phyloP scores from a whole-genome alignment of 2,888 invertebrate species.

The Papilio elwesi region DNA sequence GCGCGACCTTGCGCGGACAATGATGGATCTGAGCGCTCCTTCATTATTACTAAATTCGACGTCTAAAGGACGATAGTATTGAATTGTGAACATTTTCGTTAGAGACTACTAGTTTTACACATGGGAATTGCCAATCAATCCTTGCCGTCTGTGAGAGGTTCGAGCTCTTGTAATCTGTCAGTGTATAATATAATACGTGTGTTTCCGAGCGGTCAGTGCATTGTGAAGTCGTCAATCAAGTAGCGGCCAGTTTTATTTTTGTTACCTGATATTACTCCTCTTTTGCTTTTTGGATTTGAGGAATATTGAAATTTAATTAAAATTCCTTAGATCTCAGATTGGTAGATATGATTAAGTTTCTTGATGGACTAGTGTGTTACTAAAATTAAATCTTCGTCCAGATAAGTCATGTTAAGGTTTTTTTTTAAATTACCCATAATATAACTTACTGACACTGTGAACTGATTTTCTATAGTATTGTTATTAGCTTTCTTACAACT shows the following conservation, averaged over 20 bases:
- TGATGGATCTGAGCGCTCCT: constrained; percentile 65
- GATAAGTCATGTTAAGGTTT: not conserved
- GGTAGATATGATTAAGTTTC: constrained; percentile 38
- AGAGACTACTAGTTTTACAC: constrained; percentile 81
- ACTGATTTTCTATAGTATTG: not conserved
- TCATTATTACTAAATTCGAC: constrained; percentile 52
- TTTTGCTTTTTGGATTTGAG: constrained; percentile 63
- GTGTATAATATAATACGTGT: constrained; percentile 50
- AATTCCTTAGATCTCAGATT: constrained; percentile 59
- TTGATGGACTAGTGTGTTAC: constrained; percentile 44
- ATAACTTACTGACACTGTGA: not conserved
- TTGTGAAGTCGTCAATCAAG: constrained; percentile 75
- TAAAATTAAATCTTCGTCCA: constrained; percentile 34
- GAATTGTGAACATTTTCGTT: constrained; percentile 52
- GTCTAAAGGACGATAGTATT: constrained; percentile 54
- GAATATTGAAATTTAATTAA: constrained; percentile 71
- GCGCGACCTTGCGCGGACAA: constrained; percentile 67
- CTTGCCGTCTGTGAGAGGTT: constrained; percentile 76
- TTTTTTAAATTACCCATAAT: not conserved
- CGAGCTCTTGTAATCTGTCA: constrained; percentile 67
- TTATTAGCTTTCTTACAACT: not conserved
- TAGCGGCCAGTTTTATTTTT: constrained; percentile 53
- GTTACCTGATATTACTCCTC: constrained; percentile 57
- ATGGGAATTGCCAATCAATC: constrained; percentile 82
- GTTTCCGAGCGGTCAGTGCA: constrained; percentile 58